These are phyloP conservation scores for Nephrotoma appendiculata DNA, from an alignment of 2,888 invertebrate genomes.

Conservation along the genomic window DNA sequence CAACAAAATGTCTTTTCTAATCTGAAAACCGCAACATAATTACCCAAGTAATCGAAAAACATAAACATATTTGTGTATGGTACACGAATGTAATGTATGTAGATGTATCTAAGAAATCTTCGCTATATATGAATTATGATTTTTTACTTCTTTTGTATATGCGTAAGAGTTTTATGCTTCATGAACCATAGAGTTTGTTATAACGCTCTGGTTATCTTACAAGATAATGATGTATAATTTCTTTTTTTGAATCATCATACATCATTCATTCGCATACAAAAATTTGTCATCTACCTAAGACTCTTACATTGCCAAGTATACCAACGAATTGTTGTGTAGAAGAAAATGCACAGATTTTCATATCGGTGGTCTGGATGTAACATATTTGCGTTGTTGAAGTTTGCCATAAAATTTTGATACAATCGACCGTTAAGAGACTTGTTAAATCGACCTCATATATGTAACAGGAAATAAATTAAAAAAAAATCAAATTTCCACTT, in stretches of 20 bases:
- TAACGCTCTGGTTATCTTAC: constrained; percentile 1
- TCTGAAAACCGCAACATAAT: not conserved
- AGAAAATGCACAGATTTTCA: not conserved
- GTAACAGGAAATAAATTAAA: no score
- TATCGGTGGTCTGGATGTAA: not conserved
- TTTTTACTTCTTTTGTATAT: not conserved
- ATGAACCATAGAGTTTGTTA: not conserved
- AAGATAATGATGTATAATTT: not conserved
- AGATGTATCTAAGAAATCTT: not conserved
- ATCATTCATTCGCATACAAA: not conserved
- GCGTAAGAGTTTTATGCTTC: constrained; percentile 1
- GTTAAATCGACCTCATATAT: no score
- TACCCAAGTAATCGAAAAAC: not conserved
- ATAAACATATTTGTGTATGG: not conserved
- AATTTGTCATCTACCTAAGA: not conserved
- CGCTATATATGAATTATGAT: not conserved
- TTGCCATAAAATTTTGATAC: no score
- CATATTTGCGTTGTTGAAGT: no score
- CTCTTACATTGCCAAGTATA: not conserved
- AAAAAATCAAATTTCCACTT: no score
- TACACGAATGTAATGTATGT: no score
- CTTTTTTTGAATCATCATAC: not conserved
- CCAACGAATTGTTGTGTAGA: not conserved
- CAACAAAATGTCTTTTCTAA: not conserved
- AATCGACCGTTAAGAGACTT: no score